These are phyloP conservation scores for Metalampra italica DNA, from an alignment of 2,888 invertebrate species.

Conservation along the genomic window DNA sequence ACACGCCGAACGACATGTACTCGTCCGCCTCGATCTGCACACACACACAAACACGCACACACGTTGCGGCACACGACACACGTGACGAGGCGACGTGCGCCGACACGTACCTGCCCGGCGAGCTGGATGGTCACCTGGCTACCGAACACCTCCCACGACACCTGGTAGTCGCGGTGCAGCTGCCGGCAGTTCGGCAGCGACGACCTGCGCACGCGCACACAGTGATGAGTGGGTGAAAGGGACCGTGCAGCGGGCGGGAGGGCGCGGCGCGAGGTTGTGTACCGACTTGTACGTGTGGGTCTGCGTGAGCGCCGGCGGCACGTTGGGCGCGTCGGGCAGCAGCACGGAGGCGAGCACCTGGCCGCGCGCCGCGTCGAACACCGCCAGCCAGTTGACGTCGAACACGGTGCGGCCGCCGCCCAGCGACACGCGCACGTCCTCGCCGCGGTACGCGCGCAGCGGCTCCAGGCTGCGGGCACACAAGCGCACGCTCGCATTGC, in stretches of 20 bases:
- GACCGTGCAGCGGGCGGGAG: neutral
- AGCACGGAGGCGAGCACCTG: slow-evolving; percentile 69
- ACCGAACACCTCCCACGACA: slow-evolving; percentile 95
- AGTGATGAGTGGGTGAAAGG: neutral
- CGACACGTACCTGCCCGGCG: slow-evolving; percentile 74
- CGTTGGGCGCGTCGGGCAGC: slow-evolving; percentile 87
- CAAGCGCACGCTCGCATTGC: neutral
- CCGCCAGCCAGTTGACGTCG: slow-evolving; percentile 89
- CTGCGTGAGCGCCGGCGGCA: slow-evolving; percentile 85
- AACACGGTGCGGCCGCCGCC: slow-evolving; percentile 91
- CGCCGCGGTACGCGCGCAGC: slow-evolving; percentile 83
- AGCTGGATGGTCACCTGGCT: slow-evolving; percentile 91
- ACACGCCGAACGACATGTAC: slow-evolving; percentile 94
- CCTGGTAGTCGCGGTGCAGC: slow-evolving; percentile 87
- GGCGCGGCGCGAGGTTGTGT: neutral
- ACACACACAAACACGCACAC: neutral
- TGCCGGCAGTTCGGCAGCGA: slow-evolving; percentile 90
- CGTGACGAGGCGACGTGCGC: too few relatives aligned
- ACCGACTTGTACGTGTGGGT: slow-evolving; percentile 35
- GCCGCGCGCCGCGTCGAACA: slow-evolving; percentile 82
- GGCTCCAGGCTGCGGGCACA: slow-evolving; percentile 84
- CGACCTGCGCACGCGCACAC: slow-evolving; percentile 52
- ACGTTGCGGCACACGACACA: too few relatives aligned
- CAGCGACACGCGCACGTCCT: slow-evolving; percentile 85
- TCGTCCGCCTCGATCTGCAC: slow-evolving; percentile 80